A percentile compares a stretch with the other conserved stretches of the same genome.
phyloP scores from a whole-genome alignment of 2,797 vertebrate species.

The Gymnoscopelus braueri region DNA sequence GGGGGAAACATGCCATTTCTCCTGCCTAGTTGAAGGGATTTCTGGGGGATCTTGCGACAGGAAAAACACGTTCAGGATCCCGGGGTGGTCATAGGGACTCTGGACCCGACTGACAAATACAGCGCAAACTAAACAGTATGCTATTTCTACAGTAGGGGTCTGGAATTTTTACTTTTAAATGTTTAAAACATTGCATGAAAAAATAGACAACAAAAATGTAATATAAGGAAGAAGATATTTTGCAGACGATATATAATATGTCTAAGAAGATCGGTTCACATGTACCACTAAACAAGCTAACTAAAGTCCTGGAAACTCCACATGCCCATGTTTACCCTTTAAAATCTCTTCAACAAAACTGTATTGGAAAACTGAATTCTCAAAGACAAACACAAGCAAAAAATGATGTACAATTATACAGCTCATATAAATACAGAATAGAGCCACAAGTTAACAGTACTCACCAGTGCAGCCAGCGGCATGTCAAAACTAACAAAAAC shows the following conservation, averaged over 20 bases:
- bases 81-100: constrained; percentile 31
- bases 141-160: neutral
- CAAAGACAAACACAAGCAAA: neutral
- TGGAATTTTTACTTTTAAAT: neutral
- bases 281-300: neutral
- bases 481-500: constrained; percentile 82
- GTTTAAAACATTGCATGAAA: neutral
- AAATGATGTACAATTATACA: neutral
- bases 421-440: neutral
- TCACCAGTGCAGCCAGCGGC: constrained; percentile 83
- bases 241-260: neutral
- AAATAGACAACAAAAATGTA: neutral
- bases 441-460: constrained; percentile 47
- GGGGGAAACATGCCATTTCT: constrained; percentile 16
- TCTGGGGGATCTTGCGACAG: constrained; percentile 55
- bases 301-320: neutral
- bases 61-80: constrained; percentile 47
- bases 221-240: neutral
- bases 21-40: constrained; percentile 34
- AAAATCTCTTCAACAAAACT: neutral
- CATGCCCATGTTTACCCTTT: too few relatives aligned
- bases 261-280: neutral
- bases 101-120: constrained; percentile 24
- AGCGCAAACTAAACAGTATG: neutral
- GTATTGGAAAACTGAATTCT: constrained; percentile 1